These are phyloP conservation scores for Ageneiosus marmoratus DNA, from an alignment of 2,113 vertebrate genomes.

Conservation along the genomic window DNA sequence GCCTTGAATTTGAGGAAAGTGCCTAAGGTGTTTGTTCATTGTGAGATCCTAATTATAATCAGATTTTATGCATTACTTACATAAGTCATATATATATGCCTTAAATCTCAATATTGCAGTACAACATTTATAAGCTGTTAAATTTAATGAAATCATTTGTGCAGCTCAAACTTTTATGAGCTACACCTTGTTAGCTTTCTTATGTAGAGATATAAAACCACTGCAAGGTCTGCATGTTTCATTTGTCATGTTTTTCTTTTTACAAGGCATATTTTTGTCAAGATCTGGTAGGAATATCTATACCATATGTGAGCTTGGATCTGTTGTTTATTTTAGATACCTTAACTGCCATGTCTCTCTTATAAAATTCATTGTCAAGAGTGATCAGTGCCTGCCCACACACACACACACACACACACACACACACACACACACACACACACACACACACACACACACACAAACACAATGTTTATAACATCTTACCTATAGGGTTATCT, in stretches of 20 bases:
- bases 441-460: too few species aligned
- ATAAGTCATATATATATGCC: not conserved
- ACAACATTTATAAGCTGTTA: not conserved
- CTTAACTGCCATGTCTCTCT: too few species aligned
- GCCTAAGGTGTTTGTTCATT: not conserved
- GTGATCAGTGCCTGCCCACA: too few species aligned
- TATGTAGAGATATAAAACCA: not conserved
- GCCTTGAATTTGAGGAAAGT: not conserved
- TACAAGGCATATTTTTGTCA: not conserved
- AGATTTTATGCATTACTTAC: not conserved
- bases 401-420: too few species aligned
- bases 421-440: too few species aligned
- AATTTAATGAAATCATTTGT: not conserved
- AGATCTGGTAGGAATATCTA: not conserved
- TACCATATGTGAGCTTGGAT: not conserved
- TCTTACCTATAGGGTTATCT: constrained; percentile 66
- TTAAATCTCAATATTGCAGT: not conserved
- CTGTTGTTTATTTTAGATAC: not conserved
- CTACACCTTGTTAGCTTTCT: not conserved
- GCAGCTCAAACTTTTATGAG: not conserved
- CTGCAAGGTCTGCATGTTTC: not conserved
- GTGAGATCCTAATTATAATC: not conserved
- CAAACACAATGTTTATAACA: not conserved
- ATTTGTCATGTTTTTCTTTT: not conserved
- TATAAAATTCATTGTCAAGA: not conserved